Base-by-base conservation (phyloP, 2,113 vertebrate species). In the Meriones unguiculatus region DNA sequence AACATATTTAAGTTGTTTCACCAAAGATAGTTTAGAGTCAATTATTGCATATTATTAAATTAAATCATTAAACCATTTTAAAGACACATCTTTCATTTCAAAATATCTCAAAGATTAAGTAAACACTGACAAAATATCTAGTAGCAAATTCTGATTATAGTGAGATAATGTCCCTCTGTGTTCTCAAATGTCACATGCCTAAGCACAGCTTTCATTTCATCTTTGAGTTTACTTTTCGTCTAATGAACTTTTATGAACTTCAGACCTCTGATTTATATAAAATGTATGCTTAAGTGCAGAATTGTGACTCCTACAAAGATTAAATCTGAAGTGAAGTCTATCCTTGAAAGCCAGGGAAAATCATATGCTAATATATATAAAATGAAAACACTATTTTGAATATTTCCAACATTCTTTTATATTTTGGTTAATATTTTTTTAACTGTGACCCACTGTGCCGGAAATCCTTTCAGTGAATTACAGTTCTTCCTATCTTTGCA, bases 151-250 rank as follows among this genome's bases (percentile, higher is more conserved):
- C 7, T 93, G 13, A 90, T 1, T 0, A 72, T 93, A n/a, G 15
- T 82, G 69, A 97, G 94, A 92, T 95, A 84, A 78, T 95, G 98
- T 98, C 77, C 70, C 91, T 90, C 84, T 76, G 38, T 24, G 0
- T 96, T 97, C 97, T 98, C 96, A 88, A 96, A 96, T 97, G 89
- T 94, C 89, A 94, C 5, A 0, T 96, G 89, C 89, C 78, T 77
- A 93, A 95, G 96, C 90, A 95, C 30, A 96, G 95, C 81, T 98
- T 97, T 89, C 67, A 97, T 98, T 98, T 98, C 96, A 76, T 52
- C 64, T 97, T 95, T 22, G 4, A 17, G 35, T 93, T 96, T 90
- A 64, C 87, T 95, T 98, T 91, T 77, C 84, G 52, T 76, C 1
- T 28, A 64, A 38, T 87, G 96, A 98, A 97, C 92, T 97, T 82